Evolutionary conservation across 1,140 invertebrate genomes (phyloP), one percentile per base, ranked within the genome.

Genomic region (Drosophila neocordata): DNA sequence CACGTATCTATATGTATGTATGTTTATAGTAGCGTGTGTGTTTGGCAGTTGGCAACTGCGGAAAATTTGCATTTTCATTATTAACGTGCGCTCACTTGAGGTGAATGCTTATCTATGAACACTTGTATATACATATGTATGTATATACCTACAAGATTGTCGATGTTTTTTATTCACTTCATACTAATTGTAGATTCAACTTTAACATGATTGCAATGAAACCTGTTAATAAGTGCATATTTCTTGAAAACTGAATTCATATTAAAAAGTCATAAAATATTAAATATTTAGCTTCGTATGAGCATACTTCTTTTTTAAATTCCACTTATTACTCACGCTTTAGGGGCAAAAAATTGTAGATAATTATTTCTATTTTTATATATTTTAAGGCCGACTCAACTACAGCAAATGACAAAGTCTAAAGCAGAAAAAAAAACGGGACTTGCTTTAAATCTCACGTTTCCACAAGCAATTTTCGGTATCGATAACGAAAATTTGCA

Each of bases 61-160:
- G 59, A 51, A 53, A 64, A 70, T 85, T 80, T 56, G 58, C 75
- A 83, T 78, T 83, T 82, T 63, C 76, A 78, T 75, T 78, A 67
- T 79, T 75, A 75, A 60, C 67, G 48, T 8, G 15, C 22, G 57
- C 57, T 55, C 52, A 8, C 5, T 27, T 55, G 22, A 15, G 13
- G 41, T 48, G 15, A 48, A 15, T 48, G 53, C 53, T 55, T 55
- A 55, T 31, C 53, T 55, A 20, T 2, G 41, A 48, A 48, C 41
- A 48, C 41, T 48, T 48, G 41, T 48, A 20, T 48, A 48, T 20
- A 48, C 8, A 48, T 20, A 24, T 24, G 22, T 24, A 24, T 24
- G 2, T 2, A 24, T 48, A 20, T 48, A 44, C 41, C 12, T 44
- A 31, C 27, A 31, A 31, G 27, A 31, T 31, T 31, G 6, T 31